Conservation (phyloP, 2,888 invertebrate genomes). For the Troides aeacus region DNA sequence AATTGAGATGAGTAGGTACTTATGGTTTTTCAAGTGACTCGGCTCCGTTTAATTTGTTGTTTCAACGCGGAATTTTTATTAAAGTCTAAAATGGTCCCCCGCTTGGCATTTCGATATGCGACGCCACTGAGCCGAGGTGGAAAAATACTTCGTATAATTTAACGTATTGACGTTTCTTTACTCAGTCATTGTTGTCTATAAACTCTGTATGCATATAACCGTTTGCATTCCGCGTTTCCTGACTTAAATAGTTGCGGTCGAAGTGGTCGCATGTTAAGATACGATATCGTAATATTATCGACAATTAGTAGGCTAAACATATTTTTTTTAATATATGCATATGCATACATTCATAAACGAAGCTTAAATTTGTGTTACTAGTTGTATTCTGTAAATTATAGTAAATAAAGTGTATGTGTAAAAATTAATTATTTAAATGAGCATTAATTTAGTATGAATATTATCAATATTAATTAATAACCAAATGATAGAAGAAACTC, state of each 20-base stretch:
- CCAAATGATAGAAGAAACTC: no score
- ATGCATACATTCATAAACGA: background rate
- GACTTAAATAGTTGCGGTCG: constrained; percentile 29
- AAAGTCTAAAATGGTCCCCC: constrained; percentile 64
- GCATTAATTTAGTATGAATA: no score
- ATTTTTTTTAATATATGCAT: background rate
- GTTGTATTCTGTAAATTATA: background rate
- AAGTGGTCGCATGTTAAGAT: constrained; percentile 7
- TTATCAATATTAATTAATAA: no score
- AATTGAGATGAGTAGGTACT: constrained; percentile 78
- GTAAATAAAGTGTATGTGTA: background rate
- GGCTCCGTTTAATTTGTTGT: constrained; percentile 80
- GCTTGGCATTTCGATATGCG: constrained; percentile 64
- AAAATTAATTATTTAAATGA: no score
- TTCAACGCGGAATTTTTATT: constrained; percentile 79
- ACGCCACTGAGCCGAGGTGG: constrained; percentile 55
- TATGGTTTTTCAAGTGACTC: constrained; percentile 80
- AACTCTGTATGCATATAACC: background rate
- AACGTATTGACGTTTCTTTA: constrained; percentile 22
- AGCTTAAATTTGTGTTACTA: background rate
- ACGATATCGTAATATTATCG: background rate
- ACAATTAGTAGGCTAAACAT: background rate
- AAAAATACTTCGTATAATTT: constrained; percentile 44
- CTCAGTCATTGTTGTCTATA: constrained; percentile 16
- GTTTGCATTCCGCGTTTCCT: constrained; percentile 25